phyloP scores from a whole-genome alignment of 2,888 invertebrate species.

The Diaprepes abbreviatus region DNA sequence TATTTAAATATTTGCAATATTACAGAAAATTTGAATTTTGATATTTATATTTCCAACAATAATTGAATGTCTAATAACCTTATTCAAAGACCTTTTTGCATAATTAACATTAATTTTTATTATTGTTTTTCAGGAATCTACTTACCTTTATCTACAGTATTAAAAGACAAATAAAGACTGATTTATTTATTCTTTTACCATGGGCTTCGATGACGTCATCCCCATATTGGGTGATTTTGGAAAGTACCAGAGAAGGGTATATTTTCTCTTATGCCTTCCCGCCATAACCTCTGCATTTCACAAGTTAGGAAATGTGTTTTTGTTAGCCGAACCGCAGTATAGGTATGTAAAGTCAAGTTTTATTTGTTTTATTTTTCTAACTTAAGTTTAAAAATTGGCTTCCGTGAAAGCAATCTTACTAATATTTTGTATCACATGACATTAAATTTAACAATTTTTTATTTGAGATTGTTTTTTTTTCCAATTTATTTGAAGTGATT shows the following conservation, averaged over 20 bases:
- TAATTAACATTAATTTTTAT: background rate
- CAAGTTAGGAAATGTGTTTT: slow-evolving; percentile 79
- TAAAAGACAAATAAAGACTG: slow-evolving; percentile 3
- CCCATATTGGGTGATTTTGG: slow-evolving; percentile 78
- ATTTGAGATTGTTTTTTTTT: too few species aligned
- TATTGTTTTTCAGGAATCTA: slow-evolving; percentile 8
- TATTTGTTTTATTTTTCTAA: too few species aligned
- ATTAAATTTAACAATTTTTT: too few species aligned
- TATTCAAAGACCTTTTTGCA: too few species aligned
- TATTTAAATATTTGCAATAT: too few species aligned
- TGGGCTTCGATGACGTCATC: slow-evolving; percentile 81
- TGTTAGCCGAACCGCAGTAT: slow-evolving; percentile 75
- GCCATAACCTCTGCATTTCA: slow-evolving; percentile 80
- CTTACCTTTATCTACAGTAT: background rate
- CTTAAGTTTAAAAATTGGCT: too few species aligned
- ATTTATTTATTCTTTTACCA: slow-evolving; percentile 56
- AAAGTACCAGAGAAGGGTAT: slow-evolving; percentile 76
- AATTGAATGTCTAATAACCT: too few species aligned
- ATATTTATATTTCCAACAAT: too few species aligned
- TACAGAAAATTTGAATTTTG: too few species aligned
- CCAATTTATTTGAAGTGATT: too few species aligned
- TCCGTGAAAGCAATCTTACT: too few species aligned
- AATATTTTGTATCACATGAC: too few species aligned
- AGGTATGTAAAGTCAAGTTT: slow-evolving; percentile 65
- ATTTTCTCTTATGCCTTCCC: slow-evolving; percentile 77